Base-by-base conservation (phyloP, 2,797 vertebrate genomes). In the Anisognathus igniventris region DNA sequence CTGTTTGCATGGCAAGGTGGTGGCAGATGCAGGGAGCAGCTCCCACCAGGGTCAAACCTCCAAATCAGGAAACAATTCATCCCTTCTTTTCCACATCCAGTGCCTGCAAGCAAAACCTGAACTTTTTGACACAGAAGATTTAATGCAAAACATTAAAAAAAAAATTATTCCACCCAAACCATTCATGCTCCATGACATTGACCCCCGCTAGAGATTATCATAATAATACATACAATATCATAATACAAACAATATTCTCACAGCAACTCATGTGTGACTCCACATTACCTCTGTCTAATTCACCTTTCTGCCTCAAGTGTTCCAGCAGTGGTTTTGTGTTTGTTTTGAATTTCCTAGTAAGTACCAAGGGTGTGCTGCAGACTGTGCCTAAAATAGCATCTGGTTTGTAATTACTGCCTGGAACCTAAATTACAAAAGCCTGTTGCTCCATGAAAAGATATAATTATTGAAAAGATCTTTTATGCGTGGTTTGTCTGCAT, bases 371-470 rank as follows among this genome's bases (percentile, higher is more conserved):
- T 81, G 75, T 85, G 58, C 76, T 95, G 56, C 79, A 84, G 90
- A 87, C 86, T 95, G 83, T 92, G 86, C 92, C 94, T 95, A 81
- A 97, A 96, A 97, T 96, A 96, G 95, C 93, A 95, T 94, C 92
- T 95, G 73, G 64, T 90, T 97, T 97, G 78, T 97, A 97, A 97
- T 98, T 97, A 95, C 82, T 92, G 85, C 93, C 95, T 97, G 94
- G 96, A 88, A 93, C 78, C 68, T 95, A 96, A 97, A 98, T 98
- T 97, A 97, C 82, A 95, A 93, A 95, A 97, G 92, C 84, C 78
- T 93, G 86, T 89, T 51, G 8, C 82, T 97, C 95, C 93, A 93
- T 91, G 76, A 97, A 97, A 97, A 98, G 88, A 92, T 96, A 44
- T 62, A 96, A 97, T 98, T 98, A 98, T 56, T 61, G 7, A 86